Percentiles rank a stretch among this genome's conserved stretches.
phyloP scores from a whole-genome alignment of 2,888 invertebrate genomes.

The Cantharis rufa region DNA sequence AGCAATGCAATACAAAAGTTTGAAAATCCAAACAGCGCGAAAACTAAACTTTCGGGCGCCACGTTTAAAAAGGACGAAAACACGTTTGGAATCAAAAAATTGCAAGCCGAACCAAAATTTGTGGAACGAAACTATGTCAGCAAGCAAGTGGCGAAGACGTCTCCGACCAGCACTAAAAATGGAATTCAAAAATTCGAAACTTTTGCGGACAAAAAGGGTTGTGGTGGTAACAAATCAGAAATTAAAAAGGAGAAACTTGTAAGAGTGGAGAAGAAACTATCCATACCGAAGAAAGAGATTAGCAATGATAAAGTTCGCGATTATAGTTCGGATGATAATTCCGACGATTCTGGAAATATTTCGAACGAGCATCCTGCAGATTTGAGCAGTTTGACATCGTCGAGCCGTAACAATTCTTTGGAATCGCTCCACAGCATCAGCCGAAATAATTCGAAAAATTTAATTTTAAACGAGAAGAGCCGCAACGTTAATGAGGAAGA shows the following conservation, averaged over 20 bases:
- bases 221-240: not conserved
- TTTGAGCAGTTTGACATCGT: slow-evolving; percentile 23
- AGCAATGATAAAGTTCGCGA: slow-evolving; percentile 47
- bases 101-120: slow-evolving; percentile 18
- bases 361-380: slow-evolving; percentile 69
- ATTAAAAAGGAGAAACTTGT: not conserved
- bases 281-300: not conserved
- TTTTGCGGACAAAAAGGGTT: not conserved
- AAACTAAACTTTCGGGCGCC: not conserved
- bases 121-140: not conserved
- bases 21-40: not conserved
- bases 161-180: not conserved
- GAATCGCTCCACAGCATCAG: slow-evolving; percentile 19
- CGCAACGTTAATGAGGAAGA: slow-evolving; percentile 18
- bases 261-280: not conserved
- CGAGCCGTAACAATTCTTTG: slow-evolving; percentile 23
- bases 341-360: slow-evolving; percentile 82
- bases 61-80: not conserved
- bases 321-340: slow-evolving; percentile 69
- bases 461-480: not conserved
- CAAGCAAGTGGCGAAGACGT: not conserved
- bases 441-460: not conserved
- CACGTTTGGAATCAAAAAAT: slow-evolving; percentile 14
- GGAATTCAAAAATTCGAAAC: not conserved
- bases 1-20: slow-evolving; percentile 1